Percentiles rank a stretch among this genome's conserved stretches.
These are phyloP conservation scores for Netelia fuscicornis DNA, from an alignment of 2,888 invertebrate genomes.

Conservation along the genomic window DNA sequence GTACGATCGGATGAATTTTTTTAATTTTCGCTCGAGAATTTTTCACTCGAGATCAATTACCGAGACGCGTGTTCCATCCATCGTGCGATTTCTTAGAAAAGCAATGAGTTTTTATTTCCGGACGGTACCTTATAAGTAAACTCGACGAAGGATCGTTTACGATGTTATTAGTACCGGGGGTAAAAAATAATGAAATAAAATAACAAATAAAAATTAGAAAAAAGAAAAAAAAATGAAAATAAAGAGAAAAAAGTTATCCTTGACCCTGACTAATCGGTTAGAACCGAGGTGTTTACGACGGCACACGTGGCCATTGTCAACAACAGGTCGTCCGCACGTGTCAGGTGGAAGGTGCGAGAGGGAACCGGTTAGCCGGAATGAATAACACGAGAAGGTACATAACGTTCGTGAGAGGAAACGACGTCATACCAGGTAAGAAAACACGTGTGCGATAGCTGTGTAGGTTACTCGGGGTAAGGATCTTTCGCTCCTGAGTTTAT, in stretches of 20 bases:
- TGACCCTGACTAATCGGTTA: constrained; percentile 37
- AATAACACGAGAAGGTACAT: constrained; percentile 33
- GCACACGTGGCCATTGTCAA: constrained; percentile 46
- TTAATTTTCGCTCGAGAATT: too few species aligned
- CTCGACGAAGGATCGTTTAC: too few species aligned
- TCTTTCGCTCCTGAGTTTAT: constrained; percentile 15
- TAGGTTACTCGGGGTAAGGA: constrained; percentile 1
- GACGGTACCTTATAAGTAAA: too few species aligned
- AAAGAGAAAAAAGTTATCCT: constrained; percentile 3
- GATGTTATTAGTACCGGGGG: too few species aligned
- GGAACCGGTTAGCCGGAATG: constrained; percentile 58
- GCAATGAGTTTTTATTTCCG: not conserved
- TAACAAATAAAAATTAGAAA: not conserved
- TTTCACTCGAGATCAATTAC: too few species aligned
- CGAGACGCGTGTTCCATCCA: not conserved
- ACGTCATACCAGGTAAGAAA: constrained; percentile 42
- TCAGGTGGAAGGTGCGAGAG: constrained; percentile 44
- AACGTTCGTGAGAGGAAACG: constrained; percentile 5
- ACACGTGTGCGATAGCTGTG: constrained; percentile 30
- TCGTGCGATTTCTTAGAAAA: not conserved
- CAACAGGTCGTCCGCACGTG: constrained; percentile 40
- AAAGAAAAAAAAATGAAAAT: not conserved
- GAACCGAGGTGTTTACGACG: constrained; percentile 12
- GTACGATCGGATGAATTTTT: too few species aligned
- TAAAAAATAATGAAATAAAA: not conserved